A percentile compares a stretch with the other conserved stretches of the same genome.
Evolutionary conservation across 2,797 vertebrate species (phyloP).

Genomic region (Hypotaenidia okinawae): DNA sequence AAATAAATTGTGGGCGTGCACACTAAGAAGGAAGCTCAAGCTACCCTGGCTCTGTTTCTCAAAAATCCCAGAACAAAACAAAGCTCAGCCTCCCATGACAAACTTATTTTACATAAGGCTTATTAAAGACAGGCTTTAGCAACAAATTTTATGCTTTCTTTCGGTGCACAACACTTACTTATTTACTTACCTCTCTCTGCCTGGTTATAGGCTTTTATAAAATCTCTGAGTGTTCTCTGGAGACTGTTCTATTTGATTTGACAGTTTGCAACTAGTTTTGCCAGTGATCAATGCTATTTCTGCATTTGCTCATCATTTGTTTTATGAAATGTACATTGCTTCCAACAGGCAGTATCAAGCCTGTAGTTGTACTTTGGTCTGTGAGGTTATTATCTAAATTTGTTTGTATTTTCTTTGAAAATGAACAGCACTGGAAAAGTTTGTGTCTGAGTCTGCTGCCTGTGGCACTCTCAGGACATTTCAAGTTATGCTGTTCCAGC

Average conservation of each 20-base stretch:
- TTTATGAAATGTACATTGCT: not conserved
- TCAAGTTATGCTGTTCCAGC: not conserved
- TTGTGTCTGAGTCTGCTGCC: not conserved
- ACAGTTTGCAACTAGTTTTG: not conserved
- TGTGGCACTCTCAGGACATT: not conserved
- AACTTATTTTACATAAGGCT: not conserved
- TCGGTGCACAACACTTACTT: not conserved
- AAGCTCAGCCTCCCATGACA: not conserved
- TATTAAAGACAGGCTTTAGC: not conserved
- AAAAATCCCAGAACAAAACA: not conserved
- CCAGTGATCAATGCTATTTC: not conserved
- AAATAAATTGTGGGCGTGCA: not conserved
- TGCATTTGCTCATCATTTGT: not conserved
- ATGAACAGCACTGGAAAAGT: not conserved
- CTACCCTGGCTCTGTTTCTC: not conserved
- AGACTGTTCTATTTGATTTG: not conserved
- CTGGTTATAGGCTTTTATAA: slow-evolving; percentile 20
- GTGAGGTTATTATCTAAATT: not conserved
- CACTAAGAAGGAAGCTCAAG: not conserved
- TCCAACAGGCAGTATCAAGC: not conserved
- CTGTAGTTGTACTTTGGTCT: not conserved
- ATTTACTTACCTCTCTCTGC: not conserved
- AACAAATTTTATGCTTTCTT: slow-evolving; percentile 9
- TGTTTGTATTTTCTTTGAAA: slow-evolving; percentile 14
- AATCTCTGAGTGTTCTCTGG: not conserved